Evolutionary conservation across 1,140 invertebrate species (phyloP), one percentile per base, ranked within the genome.

Genomic region (Drosophila murphyi): DNA sequence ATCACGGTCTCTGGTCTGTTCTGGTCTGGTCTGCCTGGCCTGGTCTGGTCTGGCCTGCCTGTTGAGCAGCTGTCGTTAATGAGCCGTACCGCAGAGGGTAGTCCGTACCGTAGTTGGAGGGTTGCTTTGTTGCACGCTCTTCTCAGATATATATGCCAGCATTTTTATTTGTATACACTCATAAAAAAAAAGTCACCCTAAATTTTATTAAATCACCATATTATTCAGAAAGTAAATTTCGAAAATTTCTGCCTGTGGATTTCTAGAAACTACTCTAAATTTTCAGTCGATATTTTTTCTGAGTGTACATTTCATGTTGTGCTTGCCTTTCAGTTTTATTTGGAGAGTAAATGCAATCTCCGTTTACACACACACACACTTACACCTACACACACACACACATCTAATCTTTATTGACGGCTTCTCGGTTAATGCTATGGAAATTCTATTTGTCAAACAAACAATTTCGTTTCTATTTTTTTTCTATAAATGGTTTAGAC

Each of bases 51-150:
- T 55, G 12, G 32, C 32, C 48, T 34, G 68, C 54, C 41, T 61
- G 45, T 60, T 77, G 85, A 89, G 85, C 83, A 88, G 85, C 83
- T 88, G 83, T 88, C 83, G 83, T 75, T 88, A 89, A 89, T 88
- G 85, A 88, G 72, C 80, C 67, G 57, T 41, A 54, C 54, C 59
- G 39, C 37, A 12, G 20, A 20, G 35, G 51, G 45, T 56, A 48
- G 57, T 68, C 59, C 55, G 45, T 7, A 64, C 63, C 55, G 52
- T 51, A 64, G 2, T 32, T 37, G 43, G 32, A 59, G 68, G 43
- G 52, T 51, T 50, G 61, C 31, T 50, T 20, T 20, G 20, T 20
- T 20, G 20, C 20, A 20, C 20, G 20, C 39, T 43, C 39, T 43
- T 43, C 39, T 43, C 39, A 43, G 10, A 43, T 20, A 20, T 20